Conservation (phyloP, 2,888 invertebrate genomes). For the Rhamnusium bicolor region DNA sequence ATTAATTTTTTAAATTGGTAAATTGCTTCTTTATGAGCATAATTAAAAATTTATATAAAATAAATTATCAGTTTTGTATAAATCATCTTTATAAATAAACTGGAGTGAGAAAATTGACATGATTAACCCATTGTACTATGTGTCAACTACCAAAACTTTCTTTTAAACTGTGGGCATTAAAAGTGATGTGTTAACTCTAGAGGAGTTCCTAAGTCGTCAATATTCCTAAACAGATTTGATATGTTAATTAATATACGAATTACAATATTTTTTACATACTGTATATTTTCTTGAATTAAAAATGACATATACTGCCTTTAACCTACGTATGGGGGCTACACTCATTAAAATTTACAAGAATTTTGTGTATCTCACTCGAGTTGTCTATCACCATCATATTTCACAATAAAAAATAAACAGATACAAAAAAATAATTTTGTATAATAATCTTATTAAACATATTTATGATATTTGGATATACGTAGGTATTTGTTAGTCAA, state of each 20-base stretch:
- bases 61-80: no score
- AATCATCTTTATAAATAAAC: no score
- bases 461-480: slow-evolving; percentile 17
- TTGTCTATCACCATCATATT: slow-evolving; percentile 3
- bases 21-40: no score
- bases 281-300: not conserved
- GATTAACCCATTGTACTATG: no score
- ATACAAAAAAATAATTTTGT: not conserved
- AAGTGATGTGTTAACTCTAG: not conserved
- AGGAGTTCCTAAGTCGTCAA: not conserved
- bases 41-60: no score
- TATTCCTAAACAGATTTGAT: not conserved
- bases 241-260: slow-evolving; percentile 17
- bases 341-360: not conserved
- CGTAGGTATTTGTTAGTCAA: slow-evolving; percentile 17
- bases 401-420: not conserved
- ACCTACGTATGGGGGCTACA: not conserved
- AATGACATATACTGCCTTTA: not conserved
- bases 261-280: slow-evolving; percentile 9
- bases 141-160: no score
- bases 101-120: no score
- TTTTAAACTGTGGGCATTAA: not conserved
- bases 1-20: no score
- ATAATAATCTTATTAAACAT: slow-evolving; percentile 16
- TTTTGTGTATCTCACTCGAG: not conserved